Conservation (phyloP, 1,140 invertebrate genomes). For the Leptopilina boulardi region DNA sequence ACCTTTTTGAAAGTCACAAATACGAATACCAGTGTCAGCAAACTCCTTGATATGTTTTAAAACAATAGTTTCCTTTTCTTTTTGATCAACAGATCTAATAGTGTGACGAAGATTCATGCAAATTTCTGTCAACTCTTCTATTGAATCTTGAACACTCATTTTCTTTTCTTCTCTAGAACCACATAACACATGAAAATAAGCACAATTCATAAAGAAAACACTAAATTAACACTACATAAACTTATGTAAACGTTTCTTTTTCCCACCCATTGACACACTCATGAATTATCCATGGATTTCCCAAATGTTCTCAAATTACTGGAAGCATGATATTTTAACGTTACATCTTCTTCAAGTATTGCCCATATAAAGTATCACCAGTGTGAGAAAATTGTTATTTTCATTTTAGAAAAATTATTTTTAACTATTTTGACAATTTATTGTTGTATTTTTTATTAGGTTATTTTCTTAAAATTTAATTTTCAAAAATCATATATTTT, state of each 20-base stretch:
- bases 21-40: constrained; percentile 44
- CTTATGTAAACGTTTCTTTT: background rate
- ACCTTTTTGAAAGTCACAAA: constrained; percentile 71
- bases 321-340: too few relatives aligned
- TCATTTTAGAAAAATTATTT: too few relatives aligned
- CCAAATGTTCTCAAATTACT: background rate
- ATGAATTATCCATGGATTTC: constrained; percentile 2
- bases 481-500: too few relatives aligned
- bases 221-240: constrained; percentile 1
- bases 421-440: too few relatives aligned
- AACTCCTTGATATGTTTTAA: constrained; percentile 67
- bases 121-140: constrained; percentile 67
- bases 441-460: too few relatives aligned
- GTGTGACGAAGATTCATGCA: constrained; percentile 62
- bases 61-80: constrained; percentile 63
- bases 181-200: constrained; percentile 47
- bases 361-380: too few relatives aligned
- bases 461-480: too few relatives aligned
- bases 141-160: constrained; percentile 63
- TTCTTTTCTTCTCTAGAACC: constrained; percentile 60
- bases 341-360: too few relatives aligned
- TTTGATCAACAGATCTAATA: constrained; percentile 50
- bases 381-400: too few relatives aligned
- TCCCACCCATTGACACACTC: constrained; percentile 4
- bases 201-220: background rate